phyloP scores from a whole-genome alignment of 2,113 vertebrate genomes.

The Aegithalos caudatus region DNA sequence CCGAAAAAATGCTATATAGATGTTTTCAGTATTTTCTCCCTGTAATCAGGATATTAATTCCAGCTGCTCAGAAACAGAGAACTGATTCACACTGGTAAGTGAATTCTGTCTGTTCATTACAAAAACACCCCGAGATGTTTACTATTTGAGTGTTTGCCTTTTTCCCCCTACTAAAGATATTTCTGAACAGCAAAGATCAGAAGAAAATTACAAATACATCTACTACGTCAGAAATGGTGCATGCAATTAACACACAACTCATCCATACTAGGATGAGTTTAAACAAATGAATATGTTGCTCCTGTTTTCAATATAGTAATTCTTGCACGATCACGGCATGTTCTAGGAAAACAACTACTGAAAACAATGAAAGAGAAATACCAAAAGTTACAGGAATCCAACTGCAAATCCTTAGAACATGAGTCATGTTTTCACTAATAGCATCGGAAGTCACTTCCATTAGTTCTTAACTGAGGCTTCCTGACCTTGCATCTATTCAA shows the following conservation, averaged over 20 bases:
- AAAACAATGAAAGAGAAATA: conserved; percentile 37
- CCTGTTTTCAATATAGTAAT: neutral
- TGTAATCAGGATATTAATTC: neutral
- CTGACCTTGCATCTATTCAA: neutral
- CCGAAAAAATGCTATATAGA: neutral
- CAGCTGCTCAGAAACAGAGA: neutral
- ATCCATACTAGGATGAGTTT: neutral
- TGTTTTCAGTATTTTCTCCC: neutral
- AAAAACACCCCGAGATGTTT: neutral
- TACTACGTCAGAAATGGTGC: neutral
- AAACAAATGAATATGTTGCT: accelerated
- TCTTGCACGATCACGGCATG: neutral
- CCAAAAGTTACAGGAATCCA: conserved; percentile 34
- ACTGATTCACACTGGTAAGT: neutral
- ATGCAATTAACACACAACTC: neutral
- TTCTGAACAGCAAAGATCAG: neutral
- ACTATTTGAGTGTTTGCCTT: neutral
- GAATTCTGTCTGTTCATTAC: neutral
- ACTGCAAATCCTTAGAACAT: conserved; percentile 32
- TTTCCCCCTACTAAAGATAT: neutral
- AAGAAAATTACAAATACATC: neutral
- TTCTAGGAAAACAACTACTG: conserved; percentile 17
- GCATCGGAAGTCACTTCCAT: conserved; percentile 27
- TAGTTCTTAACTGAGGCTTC: neutral
- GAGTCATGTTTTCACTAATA: conserved; percentile 58